Percentiles rank a stretch among this genome's conserved stretches.
Conservation (phyloP, 2,113 vertebrate species). For the Marmota flaviventris region DNA sequence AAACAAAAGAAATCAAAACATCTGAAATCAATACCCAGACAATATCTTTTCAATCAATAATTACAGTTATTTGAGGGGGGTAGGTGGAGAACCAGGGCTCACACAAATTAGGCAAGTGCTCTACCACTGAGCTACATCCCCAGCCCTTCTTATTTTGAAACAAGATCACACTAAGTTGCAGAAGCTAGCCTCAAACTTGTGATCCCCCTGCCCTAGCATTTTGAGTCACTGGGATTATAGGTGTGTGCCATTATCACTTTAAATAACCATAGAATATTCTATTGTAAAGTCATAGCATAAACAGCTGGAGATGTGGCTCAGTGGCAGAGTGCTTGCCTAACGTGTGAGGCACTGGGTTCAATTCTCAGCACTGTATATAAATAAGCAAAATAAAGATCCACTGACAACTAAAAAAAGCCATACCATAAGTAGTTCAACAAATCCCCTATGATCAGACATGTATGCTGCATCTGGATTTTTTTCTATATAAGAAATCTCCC, state of each 20-base stretch:
- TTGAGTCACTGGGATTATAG: neutral
- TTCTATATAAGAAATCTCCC: neutral
- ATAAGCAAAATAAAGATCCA: no score
- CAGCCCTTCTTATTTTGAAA: neutral
- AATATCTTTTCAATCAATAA: neutral
- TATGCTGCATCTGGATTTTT: neutral
- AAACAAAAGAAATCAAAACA: neutral
- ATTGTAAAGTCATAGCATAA: neutral
- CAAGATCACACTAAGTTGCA: neutral
- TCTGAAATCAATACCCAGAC: neutral
- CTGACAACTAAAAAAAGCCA: neutral
- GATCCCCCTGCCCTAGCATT: neutral
- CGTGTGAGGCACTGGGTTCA: no score
- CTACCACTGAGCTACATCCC: neutral
- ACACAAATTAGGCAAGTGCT: neutral
- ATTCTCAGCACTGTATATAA: no score
- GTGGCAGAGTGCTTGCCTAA: no score
- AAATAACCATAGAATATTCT: slow-evolving; percentile 19
- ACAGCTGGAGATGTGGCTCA: no score
- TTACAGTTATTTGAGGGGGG: neutral
- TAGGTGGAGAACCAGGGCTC: neutral
- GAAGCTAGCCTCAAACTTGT: neutral
- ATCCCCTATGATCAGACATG: neutral
- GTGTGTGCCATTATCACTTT: neutral
- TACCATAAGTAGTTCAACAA: slow-evolving; percentile 24